These are phyloP conservation scores for Epistrophe eligans DNA, from an alignment of 2,888 invertebrate species.

Conservation along the genomic window DNA sequence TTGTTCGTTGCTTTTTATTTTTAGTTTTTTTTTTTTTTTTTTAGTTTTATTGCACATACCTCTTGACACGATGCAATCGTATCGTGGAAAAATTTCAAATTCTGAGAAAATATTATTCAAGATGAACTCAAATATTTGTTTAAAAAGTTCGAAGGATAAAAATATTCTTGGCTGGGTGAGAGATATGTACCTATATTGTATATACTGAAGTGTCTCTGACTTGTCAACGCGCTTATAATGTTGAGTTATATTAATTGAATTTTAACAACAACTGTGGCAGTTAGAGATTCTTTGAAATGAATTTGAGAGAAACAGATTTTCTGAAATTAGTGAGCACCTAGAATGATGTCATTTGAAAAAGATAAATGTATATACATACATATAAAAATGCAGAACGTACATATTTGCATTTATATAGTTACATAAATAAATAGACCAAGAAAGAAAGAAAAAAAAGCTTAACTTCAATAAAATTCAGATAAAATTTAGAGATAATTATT, in stretches of 20 bases:
- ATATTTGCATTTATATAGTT: too few relatives aligned
- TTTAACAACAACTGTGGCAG: slow-evolving; percentile 14
- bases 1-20: background rate
- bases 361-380: too few relatives aligned
- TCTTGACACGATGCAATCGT: slow-evolving; percentile 37
- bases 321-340: background rate
- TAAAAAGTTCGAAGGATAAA: background rate
- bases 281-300: background rate
- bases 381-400: too few relatives aligned
- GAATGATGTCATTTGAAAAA: background rate
- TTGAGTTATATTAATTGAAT: slow-evolving; percentile 30
- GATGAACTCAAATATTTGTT: slow-evolving; percentile 8
- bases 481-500: too few relatives aligned
- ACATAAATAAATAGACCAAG: too few relatives aligned
- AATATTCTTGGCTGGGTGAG: background rate
- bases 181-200: too few relatives aligned
- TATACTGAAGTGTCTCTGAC: background rate
- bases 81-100: slow-evolving; percentile 32
- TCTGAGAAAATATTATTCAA: slow-evolving; percentile 14
- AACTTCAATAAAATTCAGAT: too few relatives aligned
- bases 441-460: too few relatives aligned
- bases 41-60: slow-evolving; percentile 14
- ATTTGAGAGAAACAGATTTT: background rate
- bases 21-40: background rate
- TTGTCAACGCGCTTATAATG: slow-evolving; percentile 3